Conservation (phyloP, 2,113 vertebrate genomes). For the Crotalus tigris region DNA sequence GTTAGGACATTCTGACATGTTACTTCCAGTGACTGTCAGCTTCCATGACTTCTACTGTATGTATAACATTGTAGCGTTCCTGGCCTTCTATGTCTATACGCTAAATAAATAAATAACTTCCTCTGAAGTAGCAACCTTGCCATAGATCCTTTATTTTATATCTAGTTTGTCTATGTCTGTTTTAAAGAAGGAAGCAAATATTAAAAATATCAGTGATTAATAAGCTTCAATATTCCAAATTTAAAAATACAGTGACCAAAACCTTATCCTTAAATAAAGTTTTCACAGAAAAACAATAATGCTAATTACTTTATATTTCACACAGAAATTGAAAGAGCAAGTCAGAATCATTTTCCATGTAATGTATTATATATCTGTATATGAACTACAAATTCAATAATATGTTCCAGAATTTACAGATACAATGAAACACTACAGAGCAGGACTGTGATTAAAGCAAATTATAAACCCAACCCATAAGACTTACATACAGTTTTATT, state of each 20-base stretch:
- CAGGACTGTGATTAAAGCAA: slow-evolving; percentile 23
- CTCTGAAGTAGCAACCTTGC: not conserved
- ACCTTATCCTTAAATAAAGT: not conserved
- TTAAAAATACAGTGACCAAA: not conserved
- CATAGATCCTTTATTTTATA: not conserved
- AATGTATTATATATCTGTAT: not conserved
- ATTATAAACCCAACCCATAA: not conserved
- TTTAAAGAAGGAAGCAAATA: not conserved
- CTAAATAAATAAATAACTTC: not conserved
- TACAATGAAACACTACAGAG: slow-evolving; percentile 26
- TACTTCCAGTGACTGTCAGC: not conserved
- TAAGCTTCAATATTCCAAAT: not conserved
- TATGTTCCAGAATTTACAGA: not conserved
- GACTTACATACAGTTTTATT: not conserved
- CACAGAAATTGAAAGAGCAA: not conserved
- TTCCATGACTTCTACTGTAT: not conserved
- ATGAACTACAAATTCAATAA: not conserved
- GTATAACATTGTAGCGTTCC: not conserved
- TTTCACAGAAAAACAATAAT: not conserved
- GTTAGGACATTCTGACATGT: not conserved
- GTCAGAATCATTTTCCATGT: not conserved
- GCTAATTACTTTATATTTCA: not conserved
- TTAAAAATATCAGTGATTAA: not conserved
- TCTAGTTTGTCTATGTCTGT: not conserved
- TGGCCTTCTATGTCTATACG: not conserved